A percentile compares a stretch with the other conserved stretches of the same genome.
These are phyloP conservation scores for Heliconius ismenius DNA, from an alignment of 2,888 invertebrate genomes.

Conservation along the genomic window DNA sequence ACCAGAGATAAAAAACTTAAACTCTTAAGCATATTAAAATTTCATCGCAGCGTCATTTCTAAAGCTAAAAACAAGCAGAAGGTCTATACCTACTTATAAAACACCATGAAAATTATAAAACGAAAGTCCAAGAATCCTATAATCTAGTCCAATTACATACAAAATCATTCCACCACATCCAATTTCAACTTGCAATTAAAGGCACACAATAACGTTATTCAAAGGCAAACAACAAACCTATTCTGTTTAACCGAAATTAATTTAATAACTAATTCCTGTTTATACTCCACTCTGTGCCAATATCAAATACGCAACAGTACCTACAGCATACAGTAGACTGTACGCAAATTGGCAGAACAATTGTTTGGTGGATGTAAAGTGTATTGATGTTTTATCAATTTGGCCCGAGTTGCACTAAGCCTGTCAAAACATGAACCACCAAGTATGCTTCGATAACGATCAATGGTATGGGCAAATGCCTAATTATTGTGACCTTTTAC, in stretches of 20 bases:
- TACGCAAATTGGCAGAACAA: constrained; percentile 13
- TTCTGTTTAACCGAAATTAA: constrained; percentile 18
- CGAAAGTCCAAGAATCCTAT: neutral
- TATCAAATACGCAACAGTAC: constrained; percentile 3
- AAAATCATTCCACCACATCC: neutral
- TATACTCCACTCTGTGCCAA: constrained; percentile 8
- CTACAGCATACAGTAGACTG: neutral
- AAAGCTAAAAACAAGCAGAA: too few relatives aligned
- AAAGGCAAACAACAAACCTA: constrained; percentile 15
- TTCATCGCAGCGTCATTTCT: too few relatives aligned
- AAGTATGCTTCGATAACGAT: constrained; percentile 2
- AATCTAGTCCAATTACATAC: neutral
- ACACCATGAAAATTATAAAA: neutral
- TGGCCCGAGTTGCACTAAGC: neutral
- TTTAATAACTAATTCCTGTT: constrained; percentile 23
- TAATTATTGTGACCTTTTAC: neutral
- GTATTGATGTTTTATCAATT: constrained; percentile 6
- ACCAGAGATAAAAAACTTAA: too few relatives aligned
- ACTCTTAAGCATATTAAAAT: too few relatives aligned
- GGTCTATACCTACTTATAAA: too few relatives aligned
- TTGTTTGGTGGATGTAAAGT: constrained; percentile 5
- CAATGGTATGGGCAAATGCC: neutral
- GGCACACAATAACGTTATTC: neutral
- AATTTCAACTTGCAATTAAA: neutral
- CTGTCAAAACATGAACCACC: neutral